Conservation (phyloP, 1,140 invertebrate genomes). For the Zaprionus tsacasi region DNA sequence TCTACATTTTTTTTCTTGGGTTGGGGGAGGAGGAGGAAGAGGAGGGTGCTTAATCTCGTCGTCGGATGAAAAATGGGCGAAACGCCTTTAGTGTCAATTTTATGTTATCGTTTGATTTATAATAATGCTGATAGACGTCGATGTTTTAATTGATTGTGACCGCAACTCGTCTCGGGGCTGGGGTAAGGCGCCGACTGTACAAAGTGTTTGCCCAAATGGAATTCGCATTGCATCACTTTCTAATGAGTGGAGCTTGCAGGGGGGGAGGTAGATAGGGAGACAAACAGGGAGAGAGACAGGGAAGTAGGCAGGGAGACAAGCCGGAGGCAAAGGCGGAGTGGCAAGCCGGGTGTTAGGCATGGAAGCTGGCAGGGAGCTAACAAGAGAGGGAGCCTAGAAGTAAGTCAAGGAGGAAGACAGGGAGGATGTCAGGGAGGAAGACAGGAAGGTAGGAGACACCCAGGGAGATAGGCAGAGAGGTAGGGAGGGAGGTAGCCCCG, state of each 20-base stretch:
- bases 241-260: not conserved
- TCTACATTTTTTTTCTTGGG: slow-evolving; percentile 56
- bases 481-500: too few relatives aligned
- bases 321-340: not conserved
- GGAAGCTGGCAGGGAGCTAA: not conserved
- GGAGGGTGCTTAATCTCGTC: slow-evolving; percentile 64
- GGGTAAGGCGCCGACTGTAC: not conserved
- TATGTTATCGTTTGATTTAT: slow-evolving; percentile 83
- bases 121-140: slow-evolving; percentile 82
- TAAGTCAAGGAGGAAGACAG: too few relatives aligned
- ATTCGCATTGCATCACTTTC: slow-evolving; percentile 25
- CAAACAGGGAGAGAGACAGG: not conserved
- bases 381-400: too few relatives aligned
- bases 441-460: too few relatives aligned
- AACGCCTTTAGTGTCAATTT: slow-evolving; percentile 83
- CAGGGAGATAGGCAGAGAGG: too few relatives aligned
- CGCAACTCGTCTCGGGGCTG: slow-evolving; percentile 2
- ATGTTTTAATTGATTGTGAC: slow-evolving; percentile 78
- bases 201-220: slow-evolving; percentile 7
- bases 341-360: not conserved
- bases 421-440: too few relatives aligned
- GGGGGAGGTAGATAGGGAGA: not conserved
- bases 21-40: not conserved
- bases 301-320: not conserved
- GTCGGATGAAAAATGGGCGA: slow-evolving; percentile 77